Evolutionary conservation across 92 coral and sea anemone genomes (phyloP).

Genomic region (Diadumene lineata): DNA sequence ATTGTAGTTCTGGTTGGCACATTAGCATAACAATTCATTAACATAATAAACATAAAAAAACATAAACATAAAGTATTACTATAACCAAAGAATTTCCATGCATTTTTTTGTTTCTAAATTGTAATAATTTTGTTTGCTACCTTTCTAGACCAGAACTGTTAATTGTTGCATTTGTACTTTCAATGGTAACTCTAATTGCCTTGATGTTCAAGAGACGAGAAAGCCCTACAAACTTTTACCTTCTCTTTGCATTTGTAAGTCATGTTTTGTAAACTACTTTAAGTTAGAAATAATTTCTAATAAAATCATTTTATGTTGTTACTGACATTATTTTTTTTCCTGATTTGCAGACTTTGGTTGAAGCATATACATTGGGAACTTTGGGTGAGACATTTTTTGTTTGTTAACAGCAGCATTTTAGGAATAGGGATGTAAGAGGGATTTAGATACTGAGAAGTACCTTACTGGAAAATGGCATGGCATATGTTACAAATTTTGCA

Average conservation of each 20-base stretch:
- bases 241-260: constrained; percentile 96
- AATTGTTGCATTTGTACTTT: constrained; percentile 77
- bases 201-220: constrained; percentile 91
- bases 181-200: constrained; percentile 87
- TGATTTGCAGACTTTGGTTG: constrained; percentile 76
- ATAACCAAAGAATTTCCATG: too few relatives aligned
- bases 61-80: too few relatives aligned
- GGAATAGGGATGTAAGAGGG: too few relatives aligned
- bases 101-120: too few relatives aligned
- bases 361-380: constrained; percentile 91
- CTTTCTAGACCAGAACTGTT: constrained; percentile 79
- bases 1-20: too few relatives aligned
- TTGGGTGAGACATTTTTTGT: constrained; percentile 62
- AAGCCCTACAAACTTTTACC: constrained; percentile 89
- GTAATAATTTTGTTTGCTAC: too few relatives aligned
- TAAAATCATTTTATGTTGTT: neutral
- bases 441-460: too few relatives aligned
- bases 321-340: neutral
- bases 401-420: neutral
- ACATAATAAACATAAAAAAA: too few relatives aligned
- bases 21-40: too few relatives aligned
- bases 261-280: neutral
- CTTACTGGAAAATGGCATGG: too few relatives aligned
- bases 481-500: too few relatives aligned
- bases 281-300: too few relatives aligned